Conservation (phyloP, 2,113 vertebrate species). For the Salvelinus alpinus region DNA sequence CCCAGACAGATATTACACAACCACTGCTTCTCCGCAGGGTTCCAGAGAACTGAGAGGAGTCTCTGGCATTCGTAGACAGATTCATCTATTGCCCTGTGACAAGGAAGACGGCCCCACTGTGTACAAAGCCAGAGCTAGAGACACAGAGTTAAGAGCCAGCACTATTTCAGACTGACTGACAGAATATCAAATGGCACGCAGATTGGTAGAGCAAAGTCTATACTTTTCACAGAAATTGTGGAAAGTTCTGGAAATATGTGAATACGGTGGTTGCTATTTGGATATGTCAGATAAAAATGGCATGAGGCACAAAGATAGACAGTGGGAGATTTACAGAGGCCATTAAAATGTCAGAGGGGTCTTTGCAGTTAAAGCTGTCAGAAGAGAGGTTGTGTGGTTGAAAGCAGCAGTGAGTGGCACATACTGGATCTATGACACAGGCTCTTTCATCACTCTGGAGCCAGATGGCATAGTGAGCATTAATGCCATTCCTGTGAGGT, state of each 20-base stretch:
- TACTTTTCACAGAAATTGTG: neutral
- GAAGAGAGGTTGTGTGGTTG: constrained; percentile 21
- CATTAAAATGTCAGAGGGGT: neutral
- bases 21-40: constrained; percentile 41
- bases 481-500: constrained; percentile 50
- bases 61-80: constrained; percentile 11
- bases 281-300: constrained; percentile 31
- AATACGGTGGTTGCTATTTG: constrained; percentile 6
- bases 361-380: constrained; percentile 9
- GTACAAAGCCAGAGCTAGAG: no score
- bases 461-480: constrained; percentile 39
- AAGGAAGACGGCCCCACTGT: neutral
- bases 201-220: neutral
- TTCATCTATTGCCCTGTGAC: neutral
- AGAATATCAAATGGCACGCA: constrained; percentile 33
- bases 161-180: constrained; percentile 22
- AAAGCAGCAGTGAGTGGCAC: constrained; percentile 44
- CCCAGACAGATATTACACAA: constrained; percentile 54
- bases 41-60: constrained; percentile 26
- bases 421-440: constrained; percentile 28
- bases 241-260: constrained; percentile 11
- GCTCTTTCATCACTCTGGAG: constrained; percentile 43
- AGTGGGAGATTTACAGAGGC: constrained; percentile 14
- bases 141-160: constrained; percentile 24
- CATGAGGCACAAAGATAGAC: constrained; percentile 26